Evolutionary conservation across 2,888 invertebrate genomes (phyloP).

Genomic region (Odontomyia ornata): DNA sequence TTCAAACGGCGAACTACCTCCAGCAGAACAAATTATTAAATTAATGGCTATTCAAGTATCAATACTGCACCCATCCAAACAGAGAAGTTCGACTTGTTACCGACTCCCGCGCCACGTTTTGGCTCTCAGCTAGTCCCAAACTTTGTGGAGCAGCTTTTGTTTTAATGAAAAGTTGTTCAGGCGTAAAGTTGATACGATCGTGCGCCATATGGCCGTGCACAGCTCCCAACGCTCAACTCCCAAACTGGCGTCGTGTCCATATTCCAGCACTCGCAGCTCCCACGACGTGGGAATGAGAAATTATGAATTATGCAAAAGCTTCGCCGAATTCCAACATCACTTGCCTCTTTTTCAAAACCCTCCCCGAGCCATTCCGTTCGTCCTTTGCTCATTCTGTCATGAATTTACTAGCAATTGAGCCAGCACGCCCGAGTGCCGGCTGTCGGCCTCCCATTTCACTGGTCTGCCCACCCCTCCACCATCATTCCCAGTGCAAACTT

Average conservation of each 20-base stretch:
- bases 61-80: too few species aligned
- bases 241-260: not conserved
- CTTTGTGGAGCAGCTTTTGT: constrained; percentile 22
- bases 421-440: not conserved
- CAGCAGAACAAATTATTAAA: too few species aligned
- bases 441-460: not conserved
- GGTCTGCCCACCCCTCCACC: not conserved
- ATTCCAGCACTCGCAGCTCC: not conserved
- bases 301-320: constrained; percentile 44
- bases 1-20: too few species aligned
- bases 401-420: constrained; percentile 12
- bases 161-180: constrained; percentile 44
- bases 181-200: constrained; percentile 38
- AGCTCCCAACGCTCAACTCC: not conserved
- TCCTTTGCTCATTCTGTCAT: not conserved
- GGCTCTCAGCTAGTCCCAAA: constrained; percentile 1
- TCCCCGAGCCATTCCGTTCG: not conserved
- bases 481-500: not conserved
- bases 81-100: too few species aligned
- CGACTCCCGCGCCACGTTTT: not conserved
- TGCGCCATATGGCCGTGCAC: constrained; percentile 34
- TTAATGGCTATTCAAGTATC: too few species aligned
- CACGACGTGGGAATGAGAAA: not conserved
- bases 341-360: not conserved
- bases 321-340: not conserved